Evolutionary conservation across 2,888 invertebrate species (phyloP), one percentile per base, ranked within the genome.

Genomic region (Rhingia rostrata): DNA sequence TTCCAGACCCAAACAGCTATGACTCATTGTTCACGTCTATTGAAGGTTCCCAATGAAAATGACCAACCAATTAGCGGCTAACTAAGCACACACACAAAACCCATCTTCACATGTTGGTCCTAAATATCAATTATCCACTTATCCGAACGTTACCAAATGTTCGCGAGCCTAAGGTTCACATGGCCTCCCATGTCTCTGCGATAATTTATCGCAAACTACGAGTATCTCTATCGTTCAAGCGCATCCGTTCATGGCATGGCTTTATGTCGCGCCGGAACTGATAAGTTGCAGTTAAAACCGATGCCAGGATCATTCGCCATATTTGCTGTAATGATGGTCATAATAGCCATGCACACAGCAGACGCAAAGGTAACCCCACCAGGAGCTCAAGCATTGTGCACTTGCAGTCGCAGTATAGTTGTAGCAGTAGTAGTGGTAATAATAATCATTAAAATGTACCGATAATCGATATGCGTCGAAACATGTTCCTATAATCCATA

Each of bases 401-500:
- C 22, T 22, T 85, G 77, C 81, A 86, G 72, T 75, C 80, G 80
- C 78, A 86, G n/a, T n/a, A n/a, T n/a, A n/a, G n/a, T n/a, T n/a
- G n/a, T n/a, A n/a, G 80, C 78, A 86, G 61, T 67, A 70, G 69
- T 80, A 60, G 39, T 41, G 47, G 54, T 58, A 58, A 51, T 69
- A 84, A 60, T 87, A 88, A 88, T 88, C 89, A 88, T 89, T 88
- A 87, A 87, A 86, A 86, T 88, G 87, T 87, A 87, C 87, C 88
- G 87, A 88, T 89, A 89, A 88, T 88, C 88, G 88, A 89, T 88
- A 88, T 87, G 87, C 87, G 87, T 88, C 87, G 87, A 86, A 86
- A 86, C 88, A 87, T 89, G 89, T 89, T 88, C 88, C 88, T 89
- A 90, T 90, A 89, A 90, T 88, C 89, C 90, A 91, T 91, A 91